These are phyloP conservation scores for Prinia subflava DNA, from an alignment of 2,113 vertebrate genomes.

Conservation along the genomic window DNA sequence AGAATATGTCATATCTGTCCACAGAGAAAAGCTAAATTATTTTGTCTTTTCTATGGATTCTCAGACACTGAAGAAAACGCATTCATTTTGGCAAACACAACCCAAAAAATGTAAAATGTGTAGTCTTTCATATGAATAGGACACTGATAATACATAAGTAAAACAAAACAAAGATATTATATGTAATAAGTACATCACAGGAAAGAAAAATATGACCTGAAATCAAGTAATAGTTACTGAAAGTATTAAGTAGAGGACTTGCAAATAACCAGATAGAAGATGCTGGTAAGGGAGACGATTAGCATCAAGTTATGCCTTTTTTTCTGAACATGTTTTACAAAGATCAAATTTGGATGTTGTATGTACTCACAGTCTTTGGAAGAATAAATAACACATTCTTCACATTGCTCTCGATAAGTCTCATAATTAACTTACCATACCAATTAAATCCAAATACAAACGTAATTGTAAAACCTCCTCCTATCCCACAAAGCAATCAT, in stretches of 20 bases:
- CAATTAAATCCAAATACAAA: slow-evolving; percentile 75
- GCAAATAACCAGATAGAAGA: slow-evolving; percentile 48
- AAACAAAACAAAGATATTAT: not conserved
- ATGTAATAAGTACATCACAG: not conserved
- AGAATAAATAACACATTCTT: slow-evolving; percentile 71
- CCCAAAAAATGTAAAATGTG: not conserved
- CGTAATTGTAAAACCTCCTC: slow-evolving; percentile 63
- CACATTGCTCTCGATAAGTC: slow-evolving; percentile 57
- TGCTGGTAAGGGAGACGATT: slow-evolving; percentile 58
- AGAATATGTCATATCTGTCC: not conserved
- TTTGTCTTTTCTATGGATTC: not conserved
- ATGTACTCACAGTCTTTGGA: slow-evolving; percentile 51
- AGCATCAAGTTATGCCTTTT: slow-evolving; percentile 46
- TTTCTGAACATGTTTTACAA: slow-evolving; percentile 62
- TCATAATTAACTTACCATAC: slow-evolving; percentile 59
- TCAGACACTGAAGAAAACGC: not conserved
- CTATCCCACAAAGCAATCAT: slow-evolving; percentile 59
- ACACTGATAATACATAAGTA: not conserved
- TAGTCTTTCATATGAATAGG: not conserved
- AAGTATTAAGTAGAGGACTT: slow-evolving; percentile 39
- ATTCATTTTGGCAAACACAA: not conserved
- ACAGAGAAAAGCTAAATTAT: not conserved
- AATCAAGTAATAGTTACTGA: slow-evolving; percentile 33
- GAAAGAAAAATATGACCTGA: slow-evolving; percentile 22
- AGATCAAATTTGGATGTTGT: slow-evolving; percentile 72